Base-by-base conservation (phyloP, 2,888 invertebrate genomes). In the Onchidella celtica region DNA sequence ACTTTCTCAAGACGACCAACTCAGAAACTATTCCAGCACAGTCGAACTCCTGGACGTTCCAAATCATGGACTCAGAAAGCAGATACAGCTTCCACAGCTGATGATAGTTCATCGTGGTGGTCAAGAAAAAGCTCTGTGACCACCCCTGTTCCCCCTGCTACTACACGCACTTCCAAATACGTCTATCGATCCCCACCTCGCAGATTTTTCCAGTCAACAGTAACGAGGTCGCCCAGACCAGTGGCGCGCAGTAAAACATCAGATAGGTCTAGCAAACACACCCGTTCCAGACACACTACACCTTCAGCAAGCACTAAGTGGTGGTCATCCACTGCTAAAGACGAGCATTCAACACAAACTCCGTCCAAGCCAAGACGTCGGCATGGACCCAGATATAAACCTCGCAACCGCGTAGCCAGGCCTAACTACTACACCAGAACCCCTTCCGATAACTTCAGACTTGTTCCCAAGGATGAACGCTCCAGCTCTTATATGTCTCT, bases 361-460 rank as follows among this genome's bases (percentile, higher is more conserved):
- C 61, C 59, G 24, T 9, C 32, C 0, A 4, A 11, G 3, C 24
- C 72, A 2, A 29, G 9, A 1, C 32, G 2, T 9, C 0, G 36
- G 11, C 14, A 21, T 34, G 17, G 75, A 40, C 36, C 27, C 3
- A 63, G 47, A 34, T 29, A 40, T 21, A 47, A 63, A 21, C 65
- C 14, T 4, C 38, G 40, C 3, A 4, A 65, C 3, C 3, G 40
- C 29, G 1, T 29, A 9, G 27, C 47, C n/a, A 78, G 29, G 34
- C 69, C 70, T 17, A 70, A 78, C 63, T 78, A 78, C 40, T 47
- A 70, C 59, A 78, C 78, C 4, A 57, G 70, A 40, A 78, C 38
- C 0, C 78, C 78, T 1, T 14, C 14, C 9, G 21, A 17, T 0
- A 61, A 78, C n/a, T 32, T 61, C 14, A 61, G 2, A 1, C 27